Conservation (phyloP, 30 jellyfish, hydroid and myxozoan species). For the Chrysaora quinquecirrha region DNA sequence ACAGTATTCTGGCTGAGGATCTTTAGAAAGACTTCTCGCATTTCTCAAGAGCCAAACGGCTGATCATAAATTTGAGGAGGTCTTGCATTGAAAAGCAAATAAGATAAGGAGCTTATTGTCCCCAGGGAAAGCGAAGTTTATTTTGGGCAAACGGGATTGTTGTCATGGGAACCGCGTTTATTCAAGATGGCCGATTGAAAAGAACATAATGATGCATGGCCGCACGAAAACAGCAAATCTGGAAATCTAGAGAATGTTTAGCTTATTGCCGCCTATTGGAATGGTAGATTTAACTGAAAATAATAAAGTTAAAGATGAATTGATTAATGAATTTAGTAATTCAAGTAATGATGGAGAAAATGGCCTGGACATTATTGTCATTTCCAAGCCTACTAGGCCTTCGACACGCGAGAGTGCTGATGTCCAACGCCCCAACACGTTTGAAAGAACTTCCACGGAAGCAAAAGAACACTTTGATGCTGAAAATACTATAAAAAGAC, state of each 20-base stretch:
- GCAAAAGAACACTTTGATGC: background rate
- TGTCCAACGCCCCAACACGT: background rate
- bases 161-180: background rate
- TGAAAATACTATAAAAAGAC: background rate
- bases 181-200: background rate
- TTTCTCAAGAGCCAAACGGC: no score
- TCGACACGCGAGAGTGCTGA: background rate
- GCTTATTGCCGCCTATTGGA: slow-evolving; percentile 67
- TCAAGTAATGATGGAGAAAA: background rate
- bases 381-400: background rate
- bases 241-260: slow-evolving; percentile 5
- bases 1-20: no score
- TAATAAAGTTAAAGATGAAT: background rate
- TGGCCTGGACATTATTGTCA: background rate
- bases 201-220: background rate
- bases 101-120: no score
- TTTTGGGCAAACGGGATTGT: background rate
- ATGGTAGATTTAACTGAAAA: slow-evolving; percentile 21
- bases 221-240: background rate
- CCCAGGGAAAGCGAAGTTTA: no score
- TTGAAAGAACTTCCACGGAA: background rate
- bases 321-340: slow-evolving; percentile 12
- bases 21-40: no score
- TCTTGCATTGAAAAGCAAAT: no score
- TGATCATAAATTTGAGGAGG: no score